Percentiles rank a stretch among this genome's conserved stretches.
Conservation (phyloP, 2,888 invertebrate genomes). For the Thymelicus sylvestris region DNA sequence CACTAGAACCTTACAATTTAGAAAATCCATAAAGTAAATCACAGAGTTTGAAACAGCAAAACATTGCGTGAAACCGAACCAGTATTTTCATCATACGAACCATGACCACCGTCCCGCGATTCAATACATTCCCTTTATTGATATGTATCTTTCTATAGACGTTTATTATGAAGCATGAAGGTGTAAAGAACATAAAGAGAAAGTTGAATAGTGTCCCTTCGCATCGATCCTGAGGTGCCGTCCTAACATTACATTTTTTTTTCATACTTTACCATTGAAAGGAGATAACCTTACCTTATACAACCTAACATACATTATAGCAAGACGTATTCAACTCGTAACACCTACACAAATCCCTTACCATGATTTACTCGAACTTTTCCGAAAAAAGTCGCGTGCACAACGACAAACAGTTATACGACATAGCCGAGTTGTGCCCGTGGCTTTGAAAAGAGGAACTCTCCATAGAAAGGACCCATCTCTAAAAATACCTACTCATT, state of each 20-base stretch:
- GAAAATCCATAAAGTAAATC: conserved; percentile 83
- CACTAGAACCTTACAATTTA: conserved; percentile 84
- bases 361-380: conserved; percentile 44
- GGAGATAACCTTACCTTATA: conserved; percentile 73
- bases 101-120: conserved; percentile 65
- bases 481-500: conserved; percentile 60
- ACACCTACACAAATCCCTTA: conserved; percentile 58
- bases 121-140: conserved; percentile 72
- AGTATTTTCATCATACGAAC: conserved; percentile 62
- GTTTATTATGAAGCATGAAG: conserved; percentile 66
- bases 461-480: conserved; percentile 56
- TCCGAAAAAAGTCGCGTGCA: conserved; percentile 42
- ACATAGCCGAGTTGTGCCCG: conserved; percentile 39
- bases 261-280: conserved; percentile 77
- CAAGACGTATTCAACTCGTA: conserved; percentile 66
- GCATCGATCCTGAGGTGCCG: conserved; percentile 77
- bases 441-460: conserved; percentile 35
- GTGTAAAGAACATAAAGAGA: conserved; percentile 61
- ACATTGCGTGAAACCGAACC: conserved; percentile 70
- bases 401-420: conserved; percentile 39
- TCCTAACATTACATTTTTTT: conserved; percentile 59
- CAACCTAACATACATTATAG: conserved; percentile 73
- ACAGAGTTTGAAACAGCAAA: conserved; percentile 83
- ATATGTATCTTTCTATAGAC: conserved; percentile 83
- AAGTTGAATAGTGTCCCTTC: conserved; percentile 76